Percentiles rank a stretch among this genome's conserved stretches.
Conservation (phyloP, 1,140 invertebrate species). For the Drosophila rufa region DNA sequence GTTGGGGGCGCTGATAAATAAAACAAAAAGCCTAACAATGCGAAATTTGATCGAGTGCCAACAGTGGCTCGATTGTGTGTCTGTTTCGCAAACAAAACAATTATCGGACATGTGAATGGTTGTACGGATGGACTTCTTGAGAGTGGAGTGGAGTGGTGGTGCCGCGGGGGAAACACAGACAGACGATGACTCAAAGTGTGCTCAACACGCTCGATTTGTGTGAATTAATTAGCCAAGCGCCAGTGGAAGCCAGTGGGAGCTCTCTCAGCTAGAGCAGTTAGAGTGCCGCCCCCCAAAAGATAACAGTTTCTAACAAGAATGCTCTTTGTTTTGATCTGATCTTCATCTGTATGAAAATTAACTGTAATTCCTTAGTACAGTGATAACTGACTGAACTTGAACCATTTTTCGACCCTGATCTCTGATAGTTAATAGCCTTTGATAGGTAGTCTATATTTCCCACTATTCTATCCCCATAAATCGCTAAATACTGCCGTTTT, state of each 20-base stretch:
- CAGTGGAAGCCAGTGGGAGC: neutral
- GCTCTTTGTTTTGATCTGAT: constrained; percentile 3
- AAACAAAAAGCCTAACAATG: constrained; percentile 23
- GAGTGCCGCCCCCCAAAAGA: constrained; percentile 1
- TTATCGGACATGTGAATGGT: constrained; percentile 34
- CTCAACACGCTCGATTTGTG: constrained; percentile 8
- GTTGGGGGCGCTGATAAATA: neutral
- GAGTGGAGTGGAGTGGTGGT: neutral
- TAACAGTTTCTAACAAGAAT: neutral
- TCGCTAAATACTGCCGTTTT: neutral
- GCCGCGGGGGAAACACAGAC: constrained; percentile 22
- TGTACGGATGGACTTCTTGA: constrained; percentile 38
- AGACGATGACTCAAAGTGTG: constrained; percentile 33
- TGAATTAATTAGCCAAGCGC: constrained; percentile 39
- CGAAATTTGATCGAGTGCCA: constrained; percentile 42
- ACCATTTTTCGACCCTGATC: neutral
- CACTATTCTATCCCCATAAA: neutral
- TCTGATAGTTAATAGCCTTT: neutral
- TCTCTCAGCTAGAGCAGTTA: neutral
- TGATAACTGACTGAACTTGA: neutral
- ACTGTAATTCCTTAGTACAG: neutral
- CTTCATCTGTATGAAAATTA: neutral
- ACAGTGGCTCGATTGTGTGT: constrained; percentile 34
- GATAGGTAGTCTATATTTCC: no score
- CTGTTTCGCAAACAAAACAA: constrained; percentile 35